Base-by-base conservation (phyloP, 2,797 vertebrate species). In the Hafferia zeledoni region DNA sequence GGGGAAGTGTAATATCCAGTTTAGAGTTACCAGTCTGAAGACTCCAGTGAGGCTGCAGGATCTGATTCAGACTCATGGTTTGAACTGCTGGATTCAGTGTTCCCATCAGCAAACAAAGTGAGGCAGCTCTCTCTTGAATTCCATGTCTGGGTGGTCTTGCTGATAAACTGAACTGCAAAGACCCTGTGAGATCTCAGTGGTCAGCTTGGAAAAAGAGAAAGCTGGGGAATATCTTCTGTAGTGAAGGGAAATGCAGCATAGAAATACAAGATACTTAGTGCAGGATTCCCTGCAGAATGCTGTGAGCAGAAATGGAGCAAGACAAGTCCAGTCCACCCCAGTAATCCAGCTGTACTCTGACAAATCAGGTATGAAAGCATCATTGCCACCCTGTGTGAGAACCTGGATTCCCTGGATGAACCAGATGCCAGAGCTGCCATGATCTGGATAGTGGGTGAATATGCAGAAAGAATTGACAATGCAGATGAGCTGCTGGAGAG, bases 371-470 rank as follows among this genome's bases (percentile, higher is more conserved):
- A 99, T 56, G 99, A 99, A 95, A 99, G 99, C 97, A 99, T 99
- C 96, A 99, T 99, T n/a, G 99, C 99, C 83, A 99, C 99, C 1
- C 97, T 99, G 7, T 99, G 99, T 57, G 99, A 99, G 97, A 99
- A 99, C 92, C 98, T 99, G 47, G 99, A 99, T 97, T 99, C 99
- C 8, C 97, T 99, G 97, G 99, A 99, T 76, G 99, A 99, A 82
- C 99, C 99, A 1, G 99, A 99, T 6, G 99, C 99, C 23, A 99
- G 99, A 25, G 99, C 99, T 23, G 99, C 99, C 94, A 99, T 99
- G 99, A 99, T 99, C 97, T 99, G 99, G 99, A 99, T 99, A 33
- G 99, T 99, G 68, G 99, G 99, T 4, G 99, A 99, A 91, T 99
- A 99, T 9, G 99, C 99, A 0, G 99, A 99, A 92, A 98, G 99